Percentiles rank a stretch among this genome's conserved stretches.
These are phyloP conservation scores for Myocastor coypus DNA, from an alignment of 2,113 vertebrate species.

Conservation along the genomic window DNA sequence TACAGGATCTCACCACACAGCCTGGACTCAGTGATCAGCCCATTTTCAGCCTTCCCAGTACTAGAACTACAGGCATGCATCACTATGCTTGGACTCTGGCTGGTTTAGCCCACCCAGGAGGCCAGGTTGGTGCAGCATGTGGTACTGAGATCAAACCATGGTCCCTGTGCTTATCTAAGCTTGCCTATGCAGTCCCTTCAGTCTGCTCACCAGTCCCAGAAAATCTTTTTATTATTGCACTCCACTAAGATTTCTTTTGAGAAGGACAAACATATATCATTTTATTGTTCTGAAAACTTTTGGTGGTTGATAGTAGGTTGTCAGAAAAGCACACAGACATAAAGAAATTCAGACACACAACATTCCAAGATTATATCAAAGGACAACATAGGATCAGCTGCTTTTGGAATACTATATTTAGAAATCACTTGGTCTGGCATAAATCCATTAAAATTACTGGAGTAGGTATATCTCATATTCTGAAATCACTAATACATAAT, in stretches of 20 bases:
- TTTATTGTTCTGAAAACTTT: constrained; percentile 47
- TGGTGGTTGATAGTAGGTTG: background rate
- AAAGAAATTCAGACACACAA: background rate
- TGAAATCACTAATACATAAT: constrained; percentile 15
- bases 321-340: background rate
- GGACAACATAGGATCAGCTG: background rate
- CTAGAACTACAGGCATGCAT: no score
- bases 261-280: background rate
- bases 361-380: background rate
- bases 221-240: background rate
- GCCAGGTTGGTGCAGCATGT: no score
- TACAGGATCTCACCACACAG: no score
- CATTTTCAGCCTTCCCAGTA: no score
- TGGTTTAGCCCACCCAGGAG: no score
- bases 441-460: background rate
- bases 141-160: no score
- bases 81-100: no score
- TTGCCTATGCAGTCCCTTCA: no score
- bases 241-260: constrained; percentile 24
- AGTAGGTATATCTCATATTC: background rate
- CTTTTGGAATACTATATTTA: background rate
- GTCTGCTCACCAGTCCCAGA: background rate
- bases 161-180: no score
- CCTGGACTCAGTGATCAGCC: no score
- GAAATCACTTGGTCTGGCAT: background rate